phyloP scores from a whole-genome alignment of 2,797 vertebrate species.

The Psittacula derbiana region DNA sequence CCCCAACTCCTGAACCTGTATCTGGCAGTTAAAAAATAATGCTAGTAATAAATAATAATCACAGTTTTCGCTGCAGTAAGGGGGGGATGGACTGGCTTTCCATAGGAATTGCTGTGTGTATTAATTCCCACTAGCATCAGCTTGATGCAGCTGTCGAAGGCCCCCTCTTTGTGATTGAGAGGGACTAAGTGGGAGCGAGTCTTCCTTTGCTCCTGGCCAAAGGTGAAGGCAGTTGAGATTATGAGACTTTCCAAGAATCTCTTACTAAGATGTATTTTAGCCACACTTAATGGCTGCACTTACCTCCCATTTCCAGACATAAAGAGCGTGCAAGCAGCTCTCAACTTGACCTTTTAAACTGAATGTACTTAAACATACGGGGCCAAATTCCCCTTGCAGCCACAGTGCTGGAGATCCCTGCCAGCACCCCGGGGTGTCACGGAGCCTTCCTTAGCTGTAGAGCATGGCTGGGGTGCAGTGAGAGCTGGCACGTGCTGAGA shows the following conservation, averaged over 20 bases:
- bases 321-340: background rate
- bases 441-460: rapidly evolving
- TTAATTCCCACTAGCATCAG: constrained; percentile 22
- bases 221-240: constrained; percentile 4
- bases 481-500: background rate
- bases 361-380: background rate
- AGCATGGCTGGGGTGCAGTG: background rate
- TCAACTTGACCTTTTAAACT: background rate
- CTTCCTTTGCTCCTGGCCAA: constrained; percentile 29
- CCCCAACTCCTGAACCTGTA: background rate
- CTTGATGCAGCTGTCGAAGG: constrained; percentile 13
- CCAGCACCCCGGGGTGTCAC: background rate
- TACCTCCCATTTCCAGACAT: background rate
- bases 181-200: background rate
- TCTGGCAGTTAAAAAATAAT: background rate
- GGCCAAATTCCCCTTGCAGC: background rate
- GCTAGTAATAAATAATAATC: background rate
- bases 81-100: background rate
- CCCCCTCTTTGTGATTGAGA: background rate
- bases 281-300: background rate
- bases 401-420: background rate
- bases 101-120: background rate
- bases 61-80: background rate
- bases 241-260: constrained; percentile 15
- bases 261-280: background rate